Conservation (phyloP, 2,797 vertebrate species). For the Ataeniobius toweri region DNA sequence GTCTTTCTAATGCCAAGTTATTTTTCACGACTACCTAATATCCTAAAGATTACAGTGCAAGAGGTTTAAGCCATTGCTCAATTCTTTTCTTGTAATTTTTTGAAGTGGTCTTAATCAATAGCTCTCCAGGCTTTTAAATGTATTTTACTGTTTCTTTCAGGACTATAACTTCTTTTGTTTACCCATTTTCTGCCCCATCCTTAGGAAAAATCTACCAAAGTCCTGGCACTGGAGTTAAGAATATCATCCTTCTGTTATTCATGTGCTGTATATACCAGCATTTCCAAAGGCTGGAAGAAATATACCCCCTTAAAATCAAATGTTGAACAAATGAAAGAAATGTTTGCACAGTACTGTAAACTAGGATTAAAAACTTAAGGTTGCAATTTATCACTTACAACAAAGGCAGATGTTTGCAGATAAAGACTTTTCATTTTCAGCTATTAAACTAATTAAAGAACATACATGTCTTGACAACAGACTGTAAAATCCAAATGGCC, state of each 20-base stretch:
- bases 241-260: background rate
- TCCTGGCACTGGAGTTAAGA: background rate
- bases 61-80: background rate
- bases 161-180: background rate
- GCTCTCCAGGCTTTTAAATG: background rate
- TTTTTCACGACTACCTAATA: background rate
- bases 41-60: background rate
- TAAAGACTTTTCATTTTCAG: background rate
- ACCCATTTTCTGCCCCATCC: background rate
- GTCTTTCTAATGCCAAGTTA: too few species aligned
- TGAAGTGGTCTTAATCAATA: background rate
- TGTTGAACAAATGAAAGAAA: background rate
- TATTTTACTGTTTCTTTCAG: background rate
- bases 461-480: background rate
- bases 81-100: background rate
- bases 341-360: background rate
- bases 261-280: too few species aligned
- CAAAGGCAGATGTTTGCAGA: background rate
- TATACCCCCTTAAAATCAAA: background rate
- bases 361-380: background rate
- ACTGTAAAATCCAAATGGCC: background rate
- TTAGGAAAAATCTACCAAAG: background rate
- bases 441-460: background rate
- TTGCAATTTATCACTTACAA: background rate
- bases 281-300: too few species aligned